phyloP scores from a whole-genome alignment of 2,888 invertebrate genomes.

The Endotricha flammealis region DNA sequence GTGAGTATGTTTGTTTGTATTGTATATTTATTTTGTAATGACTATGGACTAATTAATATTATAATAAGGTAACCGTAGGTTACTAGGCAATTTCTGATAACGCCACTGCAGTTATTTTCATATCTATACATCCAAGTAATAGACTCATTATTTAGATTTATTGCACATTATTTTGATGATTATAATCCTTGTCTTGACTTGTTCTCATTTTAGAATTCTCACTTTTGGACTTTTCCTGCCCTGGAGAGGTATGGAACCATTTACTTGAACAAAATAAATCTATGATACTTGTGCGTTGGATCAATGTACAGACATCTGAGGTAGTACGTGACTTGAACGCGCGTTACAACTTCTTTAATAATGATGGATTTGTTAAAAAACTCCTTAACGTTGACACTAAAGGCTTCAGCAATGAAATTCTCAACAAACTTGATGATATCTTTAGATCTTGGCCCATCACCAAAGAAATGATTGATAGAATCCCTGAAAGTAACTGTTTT shows the following conservation, averaged over 20 bases:
- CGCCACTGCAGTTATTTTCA: too few relatives aligned
- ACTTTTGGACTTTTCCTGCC: constrained; percentile 68
- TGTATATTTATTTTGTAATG: background rate
- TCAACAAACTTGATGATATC: constrained; percentile 66
- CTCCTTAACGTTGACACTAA: constrained; percentile 63
- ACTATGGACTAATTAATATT: constrained; percentile 1
- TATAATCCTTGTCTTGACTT: too few relatives aligned
- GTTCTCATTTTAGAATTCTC: constrained; percentile 67
- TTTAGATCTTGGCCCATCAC: constrained; percentile 78
- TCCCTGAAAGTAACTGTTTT: constrained; percentile 67
- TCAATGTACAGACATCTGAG: constrained; percentile 74
- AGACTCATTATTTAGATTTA: too few relatives aligned
- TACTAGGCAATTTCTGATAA: constrained; percentile 2
- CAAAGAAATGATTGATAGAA: constrained; percentile 75
- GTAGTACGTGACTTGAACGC: constrained; percentile 70
- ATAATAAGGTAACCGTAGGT: background rate
- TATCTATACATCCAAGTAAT: too few relatives aligned
- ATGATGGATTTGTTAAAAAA: constrained; percentile 60
- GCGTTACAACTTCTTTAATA: constrained; percentile 64
- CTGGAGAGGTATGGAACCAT: constrained; percentile 79
- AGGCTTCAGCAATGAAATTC: constrained; percentile 49
- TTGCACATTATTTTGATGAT: too few relatives aligned
- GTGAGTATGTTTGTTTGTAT: constrained; percentile 46
- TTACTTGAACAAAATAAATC: constrained; percentile 78
- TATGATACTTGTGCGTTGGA: constrained; percentile 80